Percentiles rank a stretch among this genome's conserved stretches.
Conservation (phyloP, 2,797 vertebrate genomes). For the Scolopax bukidnonensis region DNA sequence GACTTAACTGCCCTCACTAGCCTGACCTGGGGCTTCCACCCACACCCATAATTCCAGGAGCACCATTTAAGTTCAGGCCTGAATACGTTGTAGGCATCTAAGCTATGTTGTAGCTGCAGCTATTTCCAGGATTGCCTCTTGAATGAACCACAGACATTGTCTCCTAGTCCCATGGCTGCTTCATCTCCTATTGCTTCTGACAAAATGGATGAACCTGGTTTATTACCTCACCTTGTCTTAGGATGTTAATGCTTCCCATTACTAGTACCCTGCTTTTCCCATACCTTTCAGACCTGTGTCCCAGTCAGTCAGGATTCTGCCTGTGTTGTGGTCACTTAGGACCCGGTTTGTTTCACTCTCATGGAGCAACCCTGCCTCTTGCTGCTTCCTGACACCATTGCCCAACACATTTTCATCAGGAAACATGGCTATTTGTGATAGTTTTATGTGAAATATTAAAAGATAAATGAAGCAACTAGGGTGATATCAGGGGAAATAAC, state of each 20-base stretch:
- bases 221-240: neutral
- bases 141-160: neutral
- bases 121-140: neutral
- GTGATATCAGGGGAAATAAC: neutral
- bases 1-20: neutral
- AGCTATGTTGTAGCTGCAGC: neutral
- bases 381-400: neutral
- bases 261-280: neutral
- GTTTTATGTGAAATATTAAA: neutral
- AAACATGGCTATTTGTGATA: neutral
- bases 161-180: neutral
- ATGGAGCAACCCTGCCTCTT: neutral
- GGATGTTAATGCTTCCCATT: neutral
- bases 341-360: neutral
- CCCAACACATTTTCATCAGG: neutral
- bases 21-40: neutral
- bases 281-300: neutral
- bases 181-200: neutral
- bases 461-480: neutral
- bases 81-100: neutral
- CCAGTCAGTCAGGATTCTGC: neutral
- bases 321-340: neutral
- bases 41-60: neutral
- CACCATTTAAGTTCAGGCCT: neutral
- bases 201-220: neutral